phyloP scores from a whole-genome alignment of 2,797 vertebrate species.

The Acipenser oxyrinchus region DNA sequence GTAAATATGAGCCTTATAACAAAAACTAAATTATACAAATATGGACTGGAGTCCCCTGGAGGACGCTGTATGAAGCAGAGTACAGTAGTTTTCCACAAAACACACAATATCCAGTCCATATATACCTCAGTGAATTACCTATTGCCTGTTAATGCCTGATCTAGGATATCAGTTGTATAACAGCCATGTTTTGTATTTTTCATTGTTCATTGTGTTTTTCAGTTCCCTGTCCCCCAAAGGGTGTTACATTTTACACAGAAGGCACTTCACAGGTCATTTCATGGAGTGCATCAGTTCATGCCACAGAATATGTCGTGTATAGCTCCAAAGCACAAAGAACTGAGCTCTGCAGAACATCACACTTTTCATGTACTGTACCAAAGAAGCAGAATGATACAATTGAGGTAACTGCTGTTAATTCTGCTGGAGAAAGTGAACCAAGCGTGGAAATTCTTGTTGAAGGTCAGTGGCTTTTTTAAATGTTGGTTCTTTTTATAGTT shows the following conservation, averaged over 20 bases:
- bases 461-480: conserved; percentile 26
- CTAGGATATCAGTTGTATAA: too few relatives aligned
- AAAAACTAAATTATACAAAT: too few relatives aligned
- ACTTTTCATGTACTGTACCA: conserved; percentile 42
- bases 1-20: too few relatives aligned
- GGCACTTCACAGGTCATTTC: conserved; percentile 27
- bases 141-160: too few relatives aligned
- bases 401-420: conserved; percentile 52
- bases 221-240: conserved; percentile 54
- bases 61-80: too few relatives aligned
- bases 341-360: conserved; percentile 41
- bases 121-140: too few relatives aligned
- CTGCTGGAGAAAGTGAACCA: conserved; percentile 47
- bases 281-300: conserved; percentile 46
- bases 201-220: conserved; percentile 9
- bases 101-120: too few relatives aligned
- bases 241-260: conserved; percentile 30
- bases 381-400: conserved; percentile 20
- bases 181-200: neutral
- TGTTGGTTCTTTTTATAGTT: too few relatives aligned
- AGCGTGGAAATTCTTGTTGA: conserved; percentile 33
- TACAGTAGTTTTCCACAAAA: too few relatives aligned
- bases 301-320: conserved; percentile 47
- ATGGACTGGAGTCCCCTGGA: too few relatives aligned
- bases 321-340: neutral